Base-by-base conservation (phyloP, 1,140 invertebrate species). In the Eueides isabella region DNA sequence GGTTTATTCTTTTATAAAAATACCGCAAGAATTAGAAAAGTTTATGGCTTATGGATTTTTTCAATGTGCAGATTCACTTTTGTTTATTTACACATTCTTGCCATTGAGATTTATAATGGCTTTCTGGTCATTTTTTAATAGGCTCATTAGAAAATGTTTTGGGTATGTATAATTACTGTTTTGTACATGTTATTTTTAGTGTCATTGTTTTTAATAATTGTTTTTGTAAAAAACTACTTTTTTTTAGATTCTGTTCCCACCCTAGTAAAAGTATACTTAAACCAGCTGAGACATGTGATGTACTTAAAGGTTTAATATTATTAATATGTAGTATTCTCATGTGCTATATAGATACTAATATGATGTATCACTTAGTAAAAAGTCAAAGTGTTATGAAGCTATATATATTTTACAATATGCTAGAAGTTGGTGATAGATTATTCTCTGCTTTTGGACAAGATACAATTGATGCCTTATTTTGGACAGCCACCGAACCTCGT, bases 361-460 rank as follows among this genome's bases (percentile, higher is more conserved):
- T 99, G 94, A 96, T 99, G 94, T 99, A 99, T 93, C 99, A 99
- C 93, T 94, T 99, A 77, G 99, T 99, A 30, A 98, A 99, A 91
- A 99, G 98, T 84, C 99, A 99, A 89, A 99, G 98, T 68, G 98
- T 99, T 64, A 99, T 99, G 87, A 99, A 99, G 90, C 94, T 99
- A 63, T 99, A 99, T 89, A 99, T 99, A 88, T 99, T 99, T 94
- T 99, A 98, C 90, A 99, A 99, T 94, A 99, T 99, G 98, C 93
- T 99, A 65, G 99, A 99, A 95, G 98, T 99, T 48, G 98, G 97
- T 23, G 99, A 99, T 94, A 95, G 98, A 78, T 94, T 99, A 62
- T 97, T 99, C 85, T 99, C 98, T 70, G 98, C 98, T 29, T 99
- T 99, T 95, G 99, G 99, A 3, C 99, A 99, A 94, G 99, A 99